Evolutionary conservation across 2,888 invertebrate species (phyloP).

Genomic region (Ormyrus thymus): DNA sequence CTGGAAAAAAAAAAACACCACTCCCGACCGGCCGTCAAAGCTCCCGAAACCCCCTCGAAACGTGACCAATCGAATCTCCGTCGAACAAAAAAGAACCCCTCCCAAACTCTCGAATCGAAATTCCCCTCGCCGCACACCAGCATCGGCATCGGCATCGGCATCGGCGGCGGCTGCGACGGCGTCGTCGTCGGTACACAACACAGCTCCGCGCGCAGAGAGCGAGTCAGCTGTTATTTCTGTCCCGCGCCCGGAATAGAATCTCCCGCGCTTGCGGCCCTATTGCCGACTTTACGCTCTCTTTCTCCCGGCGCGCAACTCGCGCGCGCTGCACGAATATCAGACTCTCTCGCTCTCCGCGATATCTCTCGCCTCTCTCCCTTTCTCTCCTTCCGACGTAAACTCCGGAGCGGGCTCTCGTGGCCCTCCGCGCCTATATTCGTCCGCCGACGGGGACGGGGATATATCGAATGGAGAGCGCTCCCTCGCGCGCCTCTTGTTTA

Average conservation of each 20-base stretch:
- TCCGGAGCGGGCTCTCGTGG: not conserved
- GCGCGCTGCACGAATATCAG: not conserved
- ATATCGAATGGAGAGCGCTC: too few relatives aligned
- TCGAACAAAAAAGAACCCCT: too few relatives aligned
- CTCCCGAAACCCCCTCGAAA: too few relatives aligned
- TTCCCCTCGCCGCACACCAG: too few relatives aligned
- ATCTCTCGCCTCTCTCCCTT: not conserved
- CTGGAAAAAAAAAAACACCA: too few relatives aligned
- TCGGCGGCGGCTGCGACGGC: constrained; percentile 1
- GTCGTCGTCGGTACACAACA: not conserved
- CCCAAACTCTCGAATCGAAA: too few relatives aligned
- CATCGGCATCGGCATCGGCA: too few relatives aligned
- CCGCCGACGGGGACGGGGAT: not conserved
- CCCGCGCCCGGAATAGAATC: constrained; percentile 61
- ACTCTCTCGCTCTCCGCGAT: not conserved
- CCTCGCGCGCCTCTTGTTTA: too few relatives aligned
- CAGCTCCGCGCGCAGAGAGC: not conserved
- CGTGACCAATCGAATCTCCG: too few relatives aligned
- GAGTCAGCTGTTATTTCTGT: constrained; percentile 68
- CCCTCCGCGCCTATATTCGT: not conserved
- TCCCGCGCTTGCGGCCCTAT: constrained; percentile 56
- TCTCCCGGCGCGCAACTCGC: not conserved
- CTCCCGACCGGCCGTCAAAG: too few relatives aligned
- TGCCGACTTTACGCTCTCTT: constrained; percentile 59
- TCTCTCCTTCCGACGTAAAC: constrained; percentile 3